Evolutionary conservation across 92 coral and sea anemone genomes (phyloP).

Genomic region (Zoanthus sansibaricus): DNA sequence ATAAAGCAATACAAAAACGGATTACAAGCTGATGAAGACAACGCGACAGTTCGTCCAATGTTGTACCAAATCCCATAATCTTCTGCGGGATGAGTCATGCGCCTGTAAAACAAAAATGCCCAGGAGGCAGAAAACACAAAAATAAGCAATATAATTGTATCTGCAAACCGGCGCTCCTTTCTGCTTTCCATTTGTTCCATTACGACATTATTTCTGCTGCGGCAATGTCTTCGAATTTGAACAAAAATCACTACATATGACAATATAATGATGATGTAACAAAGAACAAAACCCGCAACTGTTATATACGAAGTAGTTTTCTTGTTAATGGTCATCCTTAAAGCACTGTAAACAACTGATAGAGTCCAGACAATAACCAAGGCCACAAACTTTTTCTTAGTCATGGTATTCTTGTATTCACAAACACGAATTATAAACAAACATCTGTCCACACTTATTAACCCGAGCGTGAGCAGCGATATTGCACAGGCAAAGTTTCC

Average conservation of each 20-base stretch:
- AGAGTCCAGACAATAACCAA: slow-evolving; percentile 68
- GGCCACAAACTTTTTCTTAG: slow-evolving; percentile 62
- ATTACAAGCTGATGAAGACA: slow-evolving; percentile 78
- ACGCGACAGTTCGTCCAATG: slow-evolving; percentile 79
- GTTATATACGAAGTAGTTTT: slow-evolving; percentile 72
- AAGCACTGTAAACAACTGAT: slow-evolving; percentile 63
- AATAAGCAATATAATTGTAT: slow-evolving; percentile 76
- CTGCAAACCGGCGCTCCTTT: slow-evolving; percentile 75
- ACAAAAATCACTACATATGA: slow-evolving; percentile 69
- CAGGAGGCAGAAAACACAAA: slow-evolving; percentile 77
- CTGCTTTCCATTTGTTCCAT: not conserved
- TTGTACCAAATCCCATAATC: slow-evolving; percentile 77
- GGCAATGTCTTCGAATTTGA: slow-evolving; percentile 55
- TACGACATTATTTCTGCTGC: not conserved
- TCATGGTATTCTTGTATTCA: slow-evolving; percentile 74
- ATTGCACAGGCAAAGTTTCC: slow-evolving; percentile 86
- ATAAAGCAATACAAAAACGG: slow-evolving; percentile 82
- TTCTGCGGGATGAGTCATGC: slow-evolving; percentile 74
- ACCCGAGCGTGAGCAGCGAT: slow-evolving; percentile 68
- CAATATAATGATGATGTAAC: slow-evolving; percentile 61
- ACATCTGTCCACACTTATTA: slow-evolving; percentile 85
- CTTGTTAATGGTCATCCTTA: slow-evolving; percentile 69
- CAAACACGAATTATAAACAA: slow-evolving; percentile 66
- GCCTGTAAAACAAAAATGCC: slow-evolving; percentile 78
- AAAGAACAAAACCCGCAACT: slow-evolving; percentile 62